Base-by-base conservation (phyloP, 2,797 vertebrate species). In the Morelia viridis region DNA sequence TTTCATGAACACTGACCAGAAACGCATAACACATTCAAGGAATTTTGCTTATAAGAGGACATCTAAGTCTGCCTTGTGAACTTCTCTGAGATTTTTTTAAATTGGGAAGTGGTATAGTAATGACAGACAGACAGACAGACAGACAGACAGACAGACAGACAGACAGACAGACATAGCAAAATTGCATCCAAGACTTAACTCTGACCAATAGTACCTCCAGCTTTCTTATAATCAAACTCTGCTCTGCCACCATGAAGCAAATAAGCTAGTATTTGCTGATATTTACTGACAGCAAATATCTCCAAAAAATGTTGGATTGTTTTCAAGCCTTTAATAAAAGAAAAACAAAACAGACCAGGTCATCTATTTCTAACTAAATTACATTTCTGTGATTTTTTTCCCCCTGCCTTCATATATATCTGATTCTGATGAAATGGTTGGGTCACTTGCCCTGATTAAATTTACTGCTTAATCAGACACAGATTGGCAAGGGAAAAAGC, bases 371-470 rank as follows among this genome's bases (percentile, higher is more conserved):
- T 19, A 87, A 68, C 71, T 93, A 93, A 93, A 93, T 89, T 89
- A 41, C 80, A 22, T 35, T 19, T 92, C 88, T 62, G 61, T 92
- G 17, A 89, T 95, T 95, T 87, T 93, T 84, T 4, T 88, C 26
- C 83, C 7, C 1, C 85, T 89, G 57, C 31, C 7, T 89, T 93
- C 76, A 65, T 80, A 35, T 1, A 24, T 91, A 71, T 93, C 91
- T 96, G 62, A 92, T 94, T 90, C 90, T 0, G 56, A 62, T 84
- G 93, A 89, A 80, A 57, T 28, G 60, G 56, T 88, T 13, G 95
- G 93, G 56, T 57, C 88, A 26, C 10, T 89, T 94, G 93, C 94
- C 94, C 92, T 97, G 95, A 65, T 93, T 94, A 95, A 65, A 89
- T 92, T 87, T 13, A 87, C 11, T 92, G 92, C 17, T 31, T 31